A percentile compares a stretch with the other conserved stretches of the same genome.
Conservation (phyloP, 2,113 vertebrate species). For the Siphamia tubifer region DNA sequence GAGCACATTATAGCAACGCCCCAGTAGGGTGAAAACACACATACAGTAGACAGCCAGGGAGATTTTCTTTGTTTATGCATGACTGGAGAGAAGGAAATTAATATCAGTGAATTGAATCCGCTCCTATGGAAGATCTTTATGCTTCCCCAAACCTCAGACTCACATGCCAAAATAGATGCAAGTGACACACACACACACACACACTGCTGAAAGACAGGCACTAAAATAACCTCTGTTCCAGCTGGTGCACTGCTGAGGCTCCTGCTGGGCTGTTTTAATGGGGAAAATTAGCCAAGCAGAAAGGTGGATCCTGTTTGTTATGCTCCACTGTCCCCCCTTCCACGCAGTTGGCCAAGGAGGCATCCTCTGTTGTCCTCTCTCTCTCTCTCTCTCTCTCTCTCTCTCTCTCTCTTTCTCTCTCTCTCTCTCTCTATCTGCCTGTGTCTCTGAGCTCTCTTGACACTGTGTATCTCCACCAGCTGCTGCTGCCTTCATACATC, state of each 20-base stretch:
- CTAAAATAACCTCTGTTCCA: conserved; percentile 96
- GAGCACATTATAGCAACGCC: conserved; percentile 53
- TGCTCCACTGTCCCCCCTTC: conserved; percentile 89
- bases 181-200: conserved; percentile 19
- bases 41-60: conserved; percentile 42
- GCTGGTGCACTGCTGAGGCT: conserved; percentile 87
- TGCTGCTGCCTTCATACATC: conserved; percentile 55
- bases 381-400: too few species aligned
- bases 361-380: conserved; percentile 73
- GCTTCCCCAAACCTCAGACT: conserved; percentile 62
- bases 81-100: conserved; percentile 71
- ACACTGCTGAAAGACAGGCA: conserved; percentile 82
- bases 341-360: conserved; percentile 84
- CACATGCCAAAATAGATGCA: conserved; percentile 55
- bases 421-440: conserved; percentile 79
- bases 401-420: too few species aligned
- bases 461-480: conserved; percentile 71
- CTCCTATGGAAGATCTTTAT: conserved; percentile 75
- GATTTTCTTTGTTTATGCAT: conserved; percentile 76
- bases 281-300: conserved; percentile 97
- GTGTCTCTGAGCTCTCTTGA: conserved; percentile 66
- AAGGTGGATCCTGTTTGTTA: conserved; percentile 98
- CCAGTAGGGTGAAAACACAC: conserved; percentile 50
- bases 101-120: conserved; percentile 77
- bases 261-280: conserved; percentile 97